These are phyloP conservation scores for Sebastes schlegelii DNA, from an alignment of 2,113 vertebrate species.

Conservation along the genomic window DNA sequence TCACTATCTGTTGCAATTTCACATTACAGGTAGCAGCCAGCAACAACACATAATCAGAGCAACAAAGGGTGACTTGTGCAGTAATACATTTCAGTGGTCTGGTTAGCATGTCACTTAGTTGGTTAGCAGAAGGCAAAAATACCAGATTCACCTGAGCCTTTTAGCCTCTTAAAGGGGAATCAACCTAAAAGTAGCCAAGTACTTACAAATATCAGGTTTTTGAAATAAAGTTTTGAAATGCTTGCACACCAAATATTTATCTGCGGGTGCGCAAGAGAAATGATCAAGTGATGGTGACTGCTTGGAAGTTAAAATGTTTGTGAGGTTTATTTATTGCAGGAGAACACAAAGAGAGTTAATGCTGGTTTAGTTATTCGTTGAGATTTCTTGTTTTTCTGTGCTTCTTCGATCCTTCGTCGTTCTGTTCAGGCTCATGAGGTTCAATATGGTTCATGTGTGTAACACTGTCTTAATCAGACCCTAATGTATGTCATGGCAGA, in stretches of 20 bases:
- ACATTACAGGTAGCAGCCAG: constrained; percentile 59
- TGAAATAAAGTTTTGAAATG: neutral
- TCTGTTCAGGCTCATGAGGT: constrained; percentile 22
- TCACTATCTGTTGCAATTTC: constrained; percentile 58
- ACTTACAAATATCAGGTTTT: neutral
- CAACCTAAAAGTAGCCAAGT: constrained; percentile 12
- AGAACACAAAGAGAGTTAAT: constrained; percentile 15
- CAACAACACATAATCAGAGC: constrained; percentile 36
- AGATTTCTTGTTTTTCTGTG: constrained; percentile 33
- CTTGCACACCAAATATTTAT: neutral
- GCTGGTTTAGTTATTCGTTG: constrained; percentile 49
- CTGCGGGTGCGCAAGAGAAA: neutral
- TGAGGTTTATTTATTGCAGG: constrained; percentile 46
- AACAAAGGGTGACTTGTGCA: constrained; percentile 48
- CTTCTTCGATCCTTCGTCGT: constrained; percentile 14
- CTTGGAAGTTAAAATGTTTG: constrained; percentile 1
- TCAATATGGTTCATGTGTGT: constrained; percentile 17
- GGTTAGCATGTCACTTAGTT: constrained; percentile 50
- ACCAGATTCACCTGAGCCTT: constrained; percentile 55
- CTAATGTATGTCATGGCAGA: neutral
- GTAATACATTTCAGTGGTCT: constrained; percentile 73
- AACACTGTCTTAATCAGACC: constrained; percentile 11
- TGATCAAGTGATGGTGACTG: neutral
- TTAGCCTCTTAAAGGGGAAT: neutral
- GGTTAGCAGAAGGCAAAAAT: constrained; percentile 40